phyloP scores from a whole-genome alignment of 2,888 invertebrate species.

The Stictocephala bisonia region DNA sequence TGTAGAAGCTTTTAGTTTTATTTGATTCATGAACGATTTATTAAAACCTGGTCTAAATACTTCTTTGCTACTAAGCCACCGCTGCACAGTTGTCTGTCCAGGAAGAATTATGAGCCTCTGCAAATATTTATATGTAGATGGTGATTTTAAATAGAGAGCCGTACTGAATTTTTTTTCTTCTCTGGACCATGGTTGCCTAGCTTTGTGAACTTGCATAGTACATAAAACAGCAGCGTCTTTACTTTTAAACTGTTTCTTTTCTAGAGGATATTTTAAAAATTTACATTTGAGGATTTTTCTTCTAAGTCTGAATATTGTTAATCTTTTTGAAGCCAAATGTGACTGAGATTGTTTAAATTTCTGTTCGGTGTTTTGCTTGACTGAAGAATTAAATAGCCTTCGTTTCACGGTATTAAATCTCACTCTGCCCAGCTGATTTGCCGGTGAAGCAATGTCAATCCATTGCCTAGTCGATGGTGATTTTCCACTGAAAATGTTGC shows the following conservation, averaged over 20 bases:
- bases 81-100: constrained; percentile 55
- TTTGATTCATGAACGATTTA: constrained; percentile 52
- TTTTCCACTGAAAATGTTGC: neutral
- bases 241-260: constrained; percentile 26
- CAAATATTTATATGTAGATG: constrained; percentile 57
- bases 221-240: constrained; percentile 47
- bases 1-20: constrained; percentile 52
- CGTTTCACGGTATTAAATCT: no score
- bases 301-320: no score
- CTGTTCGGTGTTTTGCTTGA: no score
- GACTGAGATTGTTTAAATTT: no score
- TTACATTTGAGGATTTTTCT: no score
- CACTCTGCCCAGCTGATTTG: neutral
- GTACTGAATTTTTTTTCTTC: constrained; percentile 59
- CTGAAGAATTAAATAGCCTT: no score
- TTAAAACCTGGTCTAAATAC: constrained; percentile 56
- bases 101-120: constrained; percentile 56
- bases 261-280: neutral
- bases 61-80: constrained; percentile 56
- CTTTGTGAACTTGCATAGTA: constrained; percentile 55
- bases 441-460: neutral
- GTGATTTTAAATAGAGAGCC: constrained; percentile 60
- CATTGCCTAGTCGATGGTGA: constrained; percentile 5
- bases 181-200: constrained; percentile 53
- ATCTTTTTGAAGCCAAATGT: no score